Evolutionary conservation across 1,140 invertebrate genomes (phyloP), one percentile per base, ranked within the genome.

Genomic region (Plectrocnemia conspersa): DNA sequence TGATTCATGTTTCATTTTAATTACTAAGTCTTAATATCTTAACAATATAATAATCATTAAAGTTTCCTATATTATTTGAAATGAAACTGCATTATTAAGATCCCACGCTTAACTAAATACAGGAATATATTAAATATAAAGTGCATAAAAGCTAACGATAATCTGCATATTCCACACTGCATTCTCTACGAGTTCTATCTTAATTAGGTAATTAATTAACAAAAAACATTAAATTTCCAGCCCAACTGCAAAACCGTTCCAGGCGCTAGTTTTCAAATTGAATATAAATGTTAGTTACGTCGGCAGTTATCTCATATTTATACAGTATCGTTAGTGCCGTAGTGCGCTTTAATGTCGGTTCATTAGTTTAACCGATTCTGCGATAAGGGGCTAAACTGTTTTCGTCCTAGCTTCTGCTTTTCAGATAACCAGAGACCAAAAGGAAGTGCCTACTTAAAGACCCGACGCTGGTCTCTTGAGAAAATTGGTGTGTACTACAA

Each of bases 271-370:
- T 9, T 7, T 6, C 10, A 38, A 16, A 38, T 38, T 38, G 35
- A 38, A 38, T 7, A 38, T 38, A 38, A 38, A 38, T 16, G 35
- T 38, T 38, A 5, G 35, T 38, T 38, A 38, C 13, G 18, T n/a
- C 5, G 35, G 6, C 5, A 38, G 35, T 38, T 38, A 38, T 38
- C 35, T 38, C 6, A 16, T 38, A 38, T 38, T 38, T 38, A n/a
- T n/a, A 38, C 35, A 38, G 35, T 38, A 38, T 38, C 35, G 35
- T 38, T 38, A 38, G 35, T 7, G 35, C 35, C 18, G 35, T 38
- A 16, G 35, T 38, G 35, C 7, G 35, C 15, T 38, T 38, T 38
- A 38, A 38, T 38, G 35, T 38, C 35, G 35, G 35, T 38, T 38
- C 35, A 38, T 38, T 38, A 38, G 35, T 38, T 38, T 38, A 38